Conservation (phyloP, 1,140 invertebrate genomes). For the Lucilia sericata region DNA sequence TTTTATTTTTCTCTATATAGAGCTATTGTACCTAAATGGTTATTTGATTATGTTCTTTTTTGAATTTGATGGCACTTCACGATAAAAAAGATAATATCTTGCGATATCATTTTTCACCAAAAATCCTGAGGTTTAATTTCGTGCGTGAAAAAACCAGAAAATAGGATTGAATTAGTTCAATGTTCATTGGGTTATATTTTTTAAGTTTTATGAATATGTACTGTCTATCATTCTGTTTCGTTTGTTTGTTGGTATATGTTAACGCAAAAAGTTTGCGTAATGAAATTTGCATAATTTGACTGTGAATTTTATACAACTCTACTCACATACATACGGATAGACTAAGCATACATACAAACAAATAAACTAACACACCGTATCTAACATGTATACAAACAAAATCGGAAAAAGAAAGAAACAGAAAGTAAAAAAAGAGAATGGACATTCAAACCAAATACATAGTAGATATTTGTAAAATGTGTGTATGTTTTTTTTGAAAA, state of each 20-base stretch:
- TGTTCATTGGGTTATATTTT: no score
- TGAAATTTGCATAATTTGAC: slow-evolving; percentile 67
- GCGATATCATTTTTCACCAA: no score
- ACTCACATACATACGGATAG: not conserved
- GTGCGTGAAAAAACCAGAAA: no score
- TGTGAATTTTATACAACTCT: slow-evolving; percentile 40
- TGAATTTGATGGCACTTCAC: no score
- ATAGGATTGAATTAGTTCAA: no score
- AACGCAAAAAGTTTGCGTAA: slow-evolving; percentile 66
- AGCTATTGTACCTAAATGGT: no score
- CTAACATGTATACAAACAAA: not conserved
- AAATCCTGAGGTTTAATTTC: no score
- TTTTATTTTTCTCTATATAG: no score
- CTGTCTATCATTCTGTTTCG: slow-evolving; percentile 32
- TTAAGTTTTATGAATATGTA: not conserved
- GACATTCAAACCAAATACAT: not conserved
- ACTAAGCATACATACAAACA: not conserved
- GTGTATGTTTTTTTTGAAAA: not conserved
- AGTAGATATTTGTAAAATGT: not conserved
- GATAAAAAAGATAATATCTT: no score
- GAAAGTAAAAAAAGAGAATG: not conserved
- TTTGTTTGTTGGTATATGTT: slow-evolving; percentile 45
- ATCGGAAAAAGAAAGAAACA: not conserved
- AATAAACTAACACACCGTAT: not conserved
- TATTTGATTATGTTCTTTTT: no score